phyloP scores from a whole-genome alignment of 2,113 vertebrate genomes.

The Misgurnus anguillicaudatus region DNA sequence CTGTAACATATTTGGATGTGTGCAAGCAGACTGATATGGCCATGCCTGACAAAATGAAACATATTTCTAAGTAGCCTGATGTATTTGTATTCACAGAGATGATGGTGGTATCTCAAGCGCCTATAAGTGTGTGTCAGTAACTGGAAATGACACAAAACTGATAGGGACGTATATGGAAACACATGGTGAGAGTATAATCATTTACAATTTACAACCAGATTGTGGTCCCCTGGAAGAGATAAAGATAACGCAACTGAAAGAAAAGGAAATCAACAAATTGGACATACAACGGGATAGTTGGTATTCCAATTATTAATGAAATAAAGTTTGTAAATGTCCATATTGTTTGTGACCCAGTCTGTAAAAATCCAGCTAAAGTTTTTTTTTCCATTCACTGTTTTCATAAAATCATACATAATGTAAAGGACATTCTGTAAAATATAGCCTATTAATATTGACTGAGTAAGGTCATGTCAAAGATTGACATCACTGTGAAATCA shows the following conservation, averaged over 20 bases:
- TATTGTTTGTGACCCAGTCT: too few relatives aligned
- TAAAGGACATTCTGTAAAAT: too few relatives aligned
- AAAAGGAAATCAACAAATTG: not conserved
- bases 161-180: not conserved
- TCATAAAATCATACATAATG: too few relatives aligned
- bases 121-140: slow-evolving; percentile 1
- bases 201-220: not conserved
- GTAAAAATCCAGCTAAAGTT: too few relatives aligned
- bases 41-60: not conserved
- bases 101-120: not conserved
- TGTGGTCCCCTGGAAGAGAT: not conserved
- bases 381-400: too few relatives aligned
- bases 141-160: slow-evolving; percentile 1
- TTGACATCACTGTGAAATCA: too few relatives aligned
- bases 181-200: not conserved
- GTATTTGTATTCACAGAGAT: not conserved
- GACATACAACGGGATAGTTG: too few relatives aligned
- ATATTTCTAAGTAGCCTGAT: not conserved
- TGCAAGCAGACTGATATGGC: not conserved
- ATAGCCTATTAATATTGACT: too few relatives aligned
- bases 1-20: not conserved
- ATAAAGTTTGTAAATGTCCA: too few relatives aligned
- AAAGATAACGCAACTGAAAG: not conserved
- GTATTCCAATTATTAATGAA: too few relatives aligned
- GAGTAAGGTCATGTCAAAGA: too few relatives aligned